phyloP scores from a whole-genome alignment of 2,888 invertebrate species.

The Pandemis heparana region DNA sequence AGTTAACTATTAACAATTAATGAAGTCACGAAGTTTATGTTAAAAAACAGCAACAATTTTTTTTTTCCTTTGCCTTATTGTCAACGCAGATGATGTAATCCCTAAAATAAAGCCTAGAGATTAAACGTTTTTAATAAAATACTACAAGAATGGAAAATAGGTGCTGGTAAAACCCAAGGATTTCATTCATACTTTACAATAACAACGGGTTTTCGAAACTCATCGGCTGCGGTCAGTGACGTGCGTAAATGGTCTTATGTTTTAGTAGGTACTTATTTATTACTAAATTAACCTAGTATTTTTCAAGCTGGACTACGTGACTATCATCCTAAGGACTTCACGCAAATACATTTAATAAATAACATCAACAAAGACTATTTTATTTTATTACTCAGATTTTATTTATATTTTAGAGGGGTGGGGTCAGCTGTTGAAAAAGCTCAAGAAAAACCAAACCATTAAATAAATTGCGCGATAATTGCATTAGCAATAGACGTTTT shows the following conservation, averaged over 20 bases:
- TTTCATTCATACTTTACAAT: constrained; percentile 71
- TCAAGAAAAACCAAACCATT: neutral
- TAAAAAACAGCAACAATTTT: neutral
- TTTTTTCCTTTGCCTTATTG: neutral
- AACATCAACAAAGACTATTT: no score
- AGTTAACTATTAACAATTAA: neutral
- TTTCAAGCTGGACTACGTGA: no score
- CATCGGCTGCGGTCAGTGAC: constrained; percentile 64
- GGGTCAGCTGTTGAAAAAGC: no score
- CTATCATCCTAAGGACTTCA: no score
- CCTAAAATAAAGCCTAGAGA: neutral
- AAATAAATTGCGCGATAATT: constrained; percentile 13
- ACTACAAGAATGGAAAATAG: constrained; percentile 47
- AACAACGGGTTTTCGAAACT: constrained; percentile 62
- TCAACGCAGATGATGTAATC: constrained; percentile 25
- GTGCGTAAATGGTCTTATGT: constrained; percentile 47
- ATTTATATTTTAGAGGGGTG: no score
- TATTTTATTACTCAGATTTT: no score
- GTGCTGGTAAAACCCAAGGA: constrained; percentile 66
- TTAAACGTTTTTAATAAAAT: constrained; percentile 1
- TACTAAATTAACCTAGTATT: constrained; percentile 2
- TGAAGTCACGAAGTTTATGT: neutral
- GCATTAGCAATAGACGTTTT: constrained; percentile 16
- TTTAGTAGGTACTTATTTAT: constrained; percentile 11
- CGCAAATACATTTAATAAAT: no score